Conservation (phyloP, 2,888 invertebrate species). For the Lucinisca nassula region DNA sequence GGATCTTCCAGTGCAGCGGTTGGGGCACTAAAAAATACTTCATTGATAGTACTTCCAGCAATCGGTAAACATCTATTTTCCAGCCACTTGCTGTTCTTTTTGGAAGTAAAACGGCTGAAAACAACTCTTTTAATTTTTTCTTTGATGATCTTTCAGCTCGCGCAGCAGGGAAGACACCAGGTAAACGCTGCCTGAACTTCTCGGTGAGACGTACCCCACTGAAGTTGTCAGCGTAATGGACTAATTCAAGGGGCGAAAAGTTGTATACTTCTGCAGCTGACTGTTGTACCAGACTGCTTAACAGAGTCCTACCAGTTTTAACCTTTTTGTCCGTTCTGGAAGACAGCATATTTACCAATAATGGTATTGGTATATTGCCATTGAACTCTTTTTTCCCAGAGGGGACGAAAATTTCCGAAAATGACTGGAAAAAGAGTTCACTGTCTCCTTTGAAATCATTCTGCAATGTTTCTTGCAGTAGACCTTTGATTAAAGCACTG, state of each 20-base stretch:
- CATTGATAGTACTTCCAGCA: background rate
- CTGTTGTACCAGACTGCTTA: background rate
- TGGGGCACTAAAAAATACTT: background rate
- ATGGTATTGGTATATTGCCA: background rate
- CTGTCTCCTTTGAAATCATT: background rate
- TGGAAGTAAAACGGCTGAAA: background rate
- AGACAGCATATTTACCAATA: background rate
- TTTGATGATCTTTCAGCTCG: background rate
- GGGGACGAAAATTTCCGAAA: background rate
- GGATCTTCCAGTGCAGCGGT: background rate
- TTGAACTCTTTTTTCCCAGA: background rate
- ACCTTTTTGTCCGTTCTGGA: background rate
- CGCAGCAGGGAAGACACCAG: background rate
- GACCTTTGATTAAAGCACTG: background rate
- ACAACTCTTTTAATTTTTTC: background rate
- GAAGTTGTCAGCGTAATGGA: background rate
- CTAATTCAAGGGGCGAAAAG: background rate
- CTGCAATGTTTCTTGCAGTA: background rate
- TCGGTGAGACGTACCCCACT: background rate
- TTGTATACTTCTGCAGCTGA: background rate
- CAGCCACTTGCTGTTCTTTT: background rate
- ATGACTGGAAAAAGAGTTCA: background rate
- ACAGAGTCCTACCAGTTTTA: background rate
- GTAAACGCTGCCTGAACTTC: slow-evolving; percentile 3
- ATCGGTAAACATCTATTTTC: background rate